These are phyloP conservation scores for Diloba caeruleocephala DNA, from an alignment of 2,888 invertebrate species.

Conservation along the genomic window DNA sequence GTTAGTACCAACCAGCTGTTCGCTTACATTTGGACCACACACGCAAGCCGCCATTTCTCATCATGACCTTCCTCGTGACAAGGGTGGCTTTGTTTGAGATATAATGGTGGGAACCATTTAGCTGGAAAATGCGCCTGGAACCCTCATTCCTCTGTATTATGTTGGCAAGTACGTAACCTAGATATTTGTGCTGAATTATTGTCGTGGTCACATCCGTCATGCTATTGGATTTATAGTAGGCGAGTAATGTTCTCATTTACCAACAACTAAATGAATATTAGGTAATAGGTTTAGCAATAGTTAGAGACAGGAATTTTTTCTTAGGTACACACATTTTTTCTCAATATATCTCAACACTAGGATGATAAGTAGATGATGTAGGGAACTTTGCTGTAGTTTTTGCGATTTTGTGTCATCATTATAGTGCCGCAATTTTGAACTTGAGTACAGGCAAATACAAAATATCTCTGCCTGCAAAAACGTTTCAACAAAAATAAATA, in stretches of 20 bases:
- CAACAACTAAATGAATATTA: too few species aligned
- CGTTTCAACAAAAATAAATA: slow-evolving; percentile 2
- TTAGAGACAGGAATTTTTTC: too few species aligned
- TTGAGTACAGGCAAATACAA: too few species aligned
- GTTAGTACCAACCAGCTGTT: background rate
- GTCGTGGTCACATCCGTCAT: slow-evolving; percentile 32
- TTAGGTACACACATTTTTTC: too few species aligned
- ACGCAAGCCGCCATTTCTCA: slow-evolving; percentile 73
- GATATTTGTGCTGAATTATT: slow-evolving; percentile 48
- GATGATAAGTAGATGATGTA: too few species aligned
- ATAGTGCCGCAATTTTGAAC: too few species aligned
- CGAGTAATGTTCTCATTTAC: too few species aligned
- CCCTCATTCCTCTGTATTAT: slow-evolving; percentile 60
- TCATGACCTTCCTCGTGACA: slow-evolving; percentile 79
- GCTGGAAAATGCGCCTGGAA: slow-evolving; percentile 74
- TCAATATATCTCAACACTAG: too few species aligned
- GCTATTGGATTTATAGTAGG: slow-evolving; percentile 16
- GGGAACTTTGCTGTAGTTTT: too few species aligned
- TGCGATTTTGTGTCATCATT: too few species aligned
- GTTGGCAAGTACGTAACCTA: slow-evolving; percentile 45
- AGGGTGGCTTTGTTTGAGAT: slow-evolving; percentile 79
- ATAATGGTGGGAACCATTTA: slow-evolving; percentile 80
- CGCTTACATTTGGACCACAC: slow-evolving; percentile 46
- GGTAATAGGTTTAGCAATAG: too few species aligned
- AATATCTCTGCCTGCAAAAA: too few species aligned